Percentiles rank a stretch among this genome's conserved stretches.
Conservation (phyloP, 1,140 invertebrate species). For the Lepidotrigona ventralis region DNA sequence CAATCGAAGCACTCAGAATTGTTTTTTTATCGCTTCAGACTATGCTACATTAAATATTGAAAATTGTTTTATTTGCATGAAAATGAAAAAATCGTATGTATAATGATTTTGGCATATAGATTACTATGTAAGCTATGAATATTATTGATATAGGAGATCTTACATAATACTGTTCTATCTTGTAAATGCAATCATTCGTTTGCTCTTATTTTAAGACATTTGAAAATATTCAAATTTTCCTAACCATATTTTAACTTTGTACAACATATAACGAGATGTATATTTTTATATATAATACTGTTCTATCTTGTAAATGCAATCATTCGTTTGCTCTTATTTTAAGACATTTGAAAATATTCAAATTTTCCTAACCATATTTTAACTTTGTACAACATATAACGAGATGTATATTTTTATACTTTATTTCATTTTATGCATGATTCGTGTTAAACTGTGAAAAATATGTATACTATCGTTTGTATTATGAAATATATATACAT, state of each 20-base stretch:
- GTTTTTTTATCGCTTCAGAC: neutral
- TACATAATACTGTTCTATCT: neutral
- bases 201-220: neutral
- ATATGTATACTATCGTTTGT: neutral
- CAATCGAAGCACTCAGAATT: neutral
- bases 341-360: too few relatives aligned
- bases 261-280: too few relatives aligned
- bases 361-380: neutral
- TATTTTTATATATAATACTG: neutral
- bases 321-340: neutral
- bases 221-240: too few relatives aligned
- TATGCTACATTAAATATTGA: neutral
- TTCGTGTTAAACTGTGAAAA: neutral
- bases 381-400: conserved; percentile 1
- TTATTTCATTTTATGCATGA: conserved; percentile 1
- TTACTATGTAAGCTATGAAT: neutral
- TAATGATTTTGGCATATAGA: conserved; percentile 1
- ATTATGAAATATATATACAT: conserved; percentile 2
- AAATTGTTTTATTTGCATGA: neutral
- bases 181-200: too few relatives aligned
- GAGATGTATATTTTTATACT: conserved; percentile 2
- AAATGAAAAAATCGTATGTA: neutral
- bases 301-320: too few relatives aligned
- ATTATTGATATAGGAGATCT: neutral
- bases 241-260: neutral